Evolutionary conservation across 2,797 vertebrate species (phyloP), one percentile per base, ranked within the genome.

Genomic region (Hippoglossus hippoglossus): DNA sequence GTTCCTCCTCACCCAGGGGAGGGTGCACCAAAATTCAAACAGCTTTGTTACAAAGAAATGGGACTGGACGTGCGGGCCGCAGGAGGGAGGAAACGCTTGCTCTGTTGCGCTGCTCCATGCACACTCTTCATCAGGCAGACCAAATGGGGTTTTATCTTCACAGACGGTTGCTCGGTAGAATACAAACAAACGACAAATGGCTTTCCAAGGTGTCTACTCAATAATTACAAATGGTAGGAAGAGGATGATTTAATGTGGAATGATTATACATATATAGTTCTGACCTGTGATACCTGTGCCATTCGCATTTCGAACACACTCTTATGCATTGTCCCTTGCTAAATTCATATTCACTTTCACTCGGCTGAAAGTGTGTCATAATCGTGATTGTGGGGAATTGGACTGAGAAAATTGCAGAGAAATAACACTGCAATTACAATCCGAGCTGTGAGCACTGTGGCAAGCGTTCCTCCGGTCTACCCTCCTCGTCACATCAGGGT

Each of bases 201-300:
- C 67, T 72, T 80, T 83, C 73, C 83, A 87, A 91, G 84, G 88
- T 91, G 84, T 90, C 88, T 77, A 28, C 80, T 81, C 67, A 16
- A 79, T 79, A 80, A 71, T 82, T 21, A 73, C 39, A 61, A 74
- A 75, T 6, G 44, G n/a, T 10, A 57, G 61, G 62, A 63, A 31
- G 44, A 22, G 34, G 52, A 51, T 51, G 61, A 67, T 65, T 64
- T 65, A 34, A 56, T 56, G 28, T 56, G n/a, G 59, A 34, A 56
- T 60, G 57, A 83, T 61, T 59, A 63, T 59, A 73, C 39, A 62
- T 28, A 46, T 49, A 41, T 25, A 44, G 39, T 41, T 61, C 50
- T 5, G 56, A 71, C 61, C 62, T 54, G 49, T 36, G 25, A 50
- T 25, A 51, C 55, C 25, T 62, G 61, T 52, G 67, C 67, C 44